phyloP scores from a whole-genome alignment of 2,797 vertebrate genomes.

The Rhynchotus rufescens region DNA sequence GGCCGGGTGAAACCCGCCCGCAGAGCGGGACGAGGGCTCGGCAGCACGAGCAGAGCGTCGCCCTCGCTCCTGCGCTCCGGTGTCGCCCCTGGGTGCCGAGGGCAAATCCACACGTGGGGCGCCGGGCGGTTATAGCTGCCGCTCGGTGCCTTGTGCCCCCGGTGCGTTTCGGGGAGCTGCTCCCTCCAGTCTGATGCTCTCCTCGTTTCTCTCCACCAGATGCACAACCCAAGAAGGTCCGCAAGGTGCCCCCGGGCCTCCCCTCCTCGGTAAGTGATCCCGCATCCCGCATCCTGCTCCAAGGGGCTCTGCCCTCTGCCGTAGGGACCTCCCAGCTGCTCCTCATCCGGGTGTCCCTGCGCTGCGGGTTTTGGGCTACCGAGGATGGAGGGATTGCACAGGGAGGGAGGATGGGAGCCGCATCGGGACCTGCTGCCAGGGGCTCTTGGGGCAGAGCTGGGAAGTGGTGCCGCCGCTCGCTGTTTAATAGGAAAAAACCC shows the following conservation, averaged over 20 bases:
- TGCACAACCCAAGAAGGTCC: constrained; percentile 95
- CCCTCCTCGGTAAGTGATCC: constrained; percentile 92
- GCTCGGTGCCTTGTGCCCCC: background rate
- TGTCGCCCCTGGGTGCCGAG: background rate
- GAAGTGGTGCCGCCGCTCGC: no score
- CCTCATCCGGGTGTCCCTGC: no score
- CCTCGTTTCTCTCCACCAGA: constrained; percentile 74
- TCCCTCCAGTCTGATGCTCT: background rate
- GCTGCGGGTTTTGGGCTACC: no score
- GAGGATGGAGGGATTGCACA: no score
- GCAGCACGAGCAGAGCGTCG: background rate
- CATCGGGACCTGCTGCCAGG: fast-evolving
- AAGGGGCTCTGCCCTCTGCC: no score
- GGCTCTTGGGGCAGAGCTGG: background rate
- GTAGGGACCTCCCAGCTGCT: no score
- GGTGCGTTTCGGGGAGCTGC: background rate
- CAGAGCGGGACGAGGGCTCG: fast-evolving
- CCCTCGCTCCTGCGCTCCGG: background rate
- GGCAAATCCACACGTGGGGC: background rate
- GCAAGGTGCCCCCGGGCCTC: constrained; percentile 96
- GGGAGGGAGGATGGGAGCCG: no score
- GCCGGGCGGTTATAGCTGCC: background rate
- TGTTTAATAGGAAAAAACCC: background rate
- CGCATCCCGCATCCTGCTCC: background rate
- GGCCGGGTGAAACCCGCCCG: background rate